phyloP scores from a whole-genome alignment of 1,140 invertebrate genomes.

The Halictus rubicundus region DNA sequence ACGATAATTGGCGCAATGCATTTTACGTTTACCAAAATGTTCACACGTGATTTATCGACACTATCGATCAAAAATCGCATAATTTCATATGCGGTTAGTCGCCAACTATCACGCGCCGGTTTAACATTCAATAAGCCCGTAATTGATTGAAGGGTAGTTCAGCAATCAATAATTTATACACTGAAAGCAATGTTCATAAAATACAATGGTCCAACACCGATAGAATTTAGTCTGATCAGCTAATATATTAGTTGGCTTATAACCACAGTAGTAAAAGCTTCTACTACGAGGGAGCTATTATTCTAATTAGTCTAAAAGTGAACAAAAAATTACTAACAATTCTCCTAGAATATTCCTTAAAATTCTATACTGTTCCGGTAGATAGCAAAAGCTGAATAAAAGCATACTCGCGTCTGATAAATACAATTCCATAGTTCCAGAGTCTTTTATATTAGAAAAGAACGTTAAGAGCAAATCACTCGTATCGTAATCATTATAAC shows the following conservation, averaged over 20 bases:
- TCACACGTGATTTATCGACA: not conserved
- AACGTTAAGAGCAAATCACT: too few species aligned
- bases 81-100: constrained; percentile 10
- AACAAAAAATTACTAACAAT: too few species aligned
- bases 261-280: too few species aligned
- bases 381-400: too few species aligned
- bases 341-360: too few species aligned
- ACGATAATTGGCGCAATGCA: not conserved
- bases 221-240: not conserved
- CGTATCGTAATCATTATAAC: too few species aligned
- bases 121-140: constrained; percentile 18
- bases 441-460: too few species aligned
- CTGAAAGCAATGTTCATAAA: not conserved
- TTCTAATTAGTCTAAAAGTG: too few species aligned
- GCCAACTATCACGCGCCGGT: not conserved
- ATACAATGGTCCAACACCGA: not conserved
- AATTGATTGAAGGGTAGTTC: constrained; percentile 12
- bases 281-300: too few species aligned
- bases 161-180: constrained; percentile 25
- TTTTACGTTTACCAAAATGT: not conserved
- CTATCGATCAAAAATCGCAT: not conserved
- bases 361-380: too few species aligned
- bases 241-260: not conserved
- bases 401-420: too few species aligned
- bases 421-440: too few species aligned